Evolutionary conservation across 2,888 invertebrate species (phyloP).

Genomic region (Drosophila bunnanda): DNA sequence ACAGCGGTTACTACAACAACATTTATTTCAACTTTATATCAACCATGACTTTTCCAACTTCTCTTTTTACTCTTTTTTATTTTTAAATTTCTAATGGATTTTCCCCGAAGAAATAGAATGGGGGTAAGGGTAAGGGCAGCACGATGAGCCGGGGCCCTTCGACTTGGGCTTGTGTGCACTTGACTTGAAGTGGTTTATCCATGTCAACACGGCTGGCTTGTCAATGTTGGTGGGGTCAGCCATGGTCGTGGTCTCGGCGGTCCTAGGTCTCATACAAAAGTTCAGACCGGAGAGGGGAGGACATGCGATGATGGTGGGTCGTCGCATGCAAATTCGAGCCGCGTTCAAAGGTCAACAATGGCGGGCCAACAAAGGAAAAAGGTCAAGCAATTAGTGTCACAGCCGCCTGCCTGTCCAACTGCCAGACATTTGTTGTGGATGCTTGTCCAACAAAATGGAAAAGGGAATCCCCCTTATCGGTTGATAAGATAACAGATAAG

Average conservation of each 20-base stretch:
- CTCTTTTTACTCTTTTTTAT: neutral
- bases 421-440: slow-evolving; percentile 53
- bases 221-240: slow-evolving; percentile 48
- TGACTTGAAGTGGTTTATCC: slow-evolving; percentile 76
- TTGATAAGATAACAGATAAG: slow-evolving; percentile 59
- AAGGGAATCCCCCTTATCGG: slow-evolving; percentile 3
- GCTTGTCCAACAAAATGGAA: slow-evolving; percentile 46
- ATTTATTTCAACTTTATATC: slow-evolving; percentile 46
- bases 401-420: slow-evolving; percentile 29
- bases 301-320: neutral
- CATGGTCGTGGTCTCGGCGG: slow-evolving; percentile 21
- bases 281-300: neutral
- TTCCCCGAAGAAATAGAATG: slow-evolving; percentile 1
- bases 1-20: slow-evolving; percentile 34
- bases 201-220: slow-evolving; percentile 68
- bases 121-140: neutral
- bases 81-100: slow-evolving; percentile 49
- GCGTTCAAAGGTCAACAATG: slow-evolving; percentile 69
- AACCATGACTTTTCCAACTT: slow-evolving; percentile 37
- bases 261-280: neutral
- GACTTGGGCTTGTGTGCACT: slow-evolving; percentile 57
- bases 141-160: slow-evolving; percentile 30
- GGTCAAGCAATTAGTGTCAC: slow-evolving; percentile 78
- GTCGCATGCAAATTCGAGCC: slow-evolving; percentile 61
- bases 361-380: slow-evolving; percentile 50